A percentile compares a stretch with the other conserved stretches of the same genome.
Conservation (phyloP, 1,140 invertebrate genomes). For the Tribolium castaneum region DNA sequence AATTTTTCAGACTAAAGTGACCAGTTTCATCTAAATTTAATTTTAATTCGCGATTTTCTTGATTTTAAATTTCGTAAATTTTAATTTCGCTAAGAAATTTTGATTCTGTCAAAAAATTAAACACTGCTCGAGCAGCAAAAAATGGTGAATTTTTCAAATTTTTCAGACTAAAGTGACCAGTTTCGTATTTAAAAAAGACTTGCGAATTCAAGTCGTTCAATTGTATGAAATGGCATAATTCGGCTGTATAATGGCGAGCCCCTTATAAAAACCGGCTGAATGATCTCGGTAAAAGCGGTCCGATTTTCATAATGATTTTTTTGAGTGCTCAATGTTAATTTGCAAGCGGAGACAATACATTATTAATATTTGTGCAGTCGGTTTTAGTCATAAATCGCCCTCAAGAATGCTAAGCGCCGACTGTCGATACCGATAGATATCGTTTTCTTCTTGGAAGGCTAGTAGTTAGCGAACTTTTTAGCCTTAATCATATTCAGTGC, state of each 20-base stretch:
- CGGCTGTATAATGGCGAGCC: slow-evolving; percentile 1
- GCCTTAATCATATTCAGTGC: slow-evolving; percentile 37
- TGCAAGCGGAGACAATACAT: not conserved
- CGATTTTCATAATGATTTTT: slow-evolving; percentile 26
- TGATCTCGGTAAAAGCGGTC: not conserved
- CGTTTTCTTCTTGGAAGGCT: slow-evolving; percentile 32
- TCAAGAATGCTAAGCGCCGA: slow-evolving; percentile 19
- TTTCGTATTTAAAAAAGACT: slow-evolving; percentile 12
- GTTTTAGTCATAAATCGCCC: slow-evolving; percentile 31
- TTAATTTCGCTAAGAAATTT: no score
- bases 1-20: no score
- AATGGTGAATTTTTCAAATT: no score
- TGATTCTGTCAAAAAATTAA: no score
- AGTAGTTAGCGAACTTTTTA: slow-evolving; percentile 37
- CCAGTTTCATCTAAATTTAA: no score
- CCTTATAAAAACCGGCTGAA: slow-evolving; percentile 15
- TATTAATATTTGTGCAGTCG: slow-evolving; percentile 1
- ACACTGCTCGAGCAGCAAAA: no score
- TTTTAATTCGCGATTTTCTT: no score
- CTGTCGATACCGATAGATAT: slow-evolving; percentile 42
- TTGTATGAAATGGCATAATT: slow-evolving; percentile 18
- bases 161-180: no score
- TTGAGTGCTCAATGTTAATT: slow-evolving; percentile 8
- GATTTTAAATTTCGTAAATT: no score
- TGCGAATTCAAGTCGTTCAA: slow-evolving; percentile 1